Evolutionary conservation across 2,888 invertebrate genomes (phyloP), one percentile per base, ranked within the genome.

Genomic region (Linnaemya tessellans): DNA sequence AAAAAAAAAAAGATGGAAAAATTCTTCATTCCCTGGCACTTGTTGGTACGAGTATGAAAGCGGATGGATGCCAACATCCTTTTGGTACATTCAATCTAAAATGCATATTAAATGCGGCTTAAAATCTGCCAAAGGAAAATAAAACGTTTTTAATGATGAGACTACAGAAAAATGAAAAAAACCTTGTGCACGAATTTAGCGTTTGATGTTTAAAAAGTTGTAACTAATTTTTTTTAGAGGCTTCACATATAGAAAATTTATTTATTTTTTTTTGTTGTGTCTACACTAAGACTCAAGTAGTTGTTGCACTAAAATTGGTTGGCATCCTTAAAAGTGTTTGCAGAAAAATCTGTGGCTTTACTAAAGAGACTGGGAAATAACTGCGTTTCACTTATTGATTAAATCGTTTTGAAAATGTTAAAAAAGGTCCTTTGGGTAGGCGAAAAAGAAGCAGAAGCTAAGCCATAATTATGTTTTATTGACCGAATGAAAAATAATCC

Each of bases 41-140:
- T 60, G 22, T 56, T 51, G 30, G 43, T 51, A 41, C 54, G 43
- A 51, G 30, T 60, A 41, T 54, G 41, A 70, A 62, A 41, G 22
- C 62, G 79, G 62, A 62, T 62, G 79, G 62, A 62, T 62, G 62
- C 79, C 79, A 70, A 62, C 79, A 79, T 70, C 62, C 62, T 79
- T 73, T 79, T 51, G 51, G 20, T 70, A 15, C 51, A 71, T 64
- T 65, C 64, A 80, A 73, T 80, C 38, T 20, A 80, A 73, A 80
- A 80, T 80, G 80, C 77, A 84, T 78, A 81, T 84, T 77, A 84
- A 78, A 84, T 84, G 78, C 80, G 84, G 80, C 73, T 81, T 84
- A 68, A 81, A 78, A 84, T 78, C 62, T 84, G 56, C 54, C 62
- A 78, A 84, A 78, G 71, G 49, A 58, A 73, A 80, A 73, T 80